Conservation (phyloP, 2,888 invertebrate species). For the Nycteola revayana region DNA sequence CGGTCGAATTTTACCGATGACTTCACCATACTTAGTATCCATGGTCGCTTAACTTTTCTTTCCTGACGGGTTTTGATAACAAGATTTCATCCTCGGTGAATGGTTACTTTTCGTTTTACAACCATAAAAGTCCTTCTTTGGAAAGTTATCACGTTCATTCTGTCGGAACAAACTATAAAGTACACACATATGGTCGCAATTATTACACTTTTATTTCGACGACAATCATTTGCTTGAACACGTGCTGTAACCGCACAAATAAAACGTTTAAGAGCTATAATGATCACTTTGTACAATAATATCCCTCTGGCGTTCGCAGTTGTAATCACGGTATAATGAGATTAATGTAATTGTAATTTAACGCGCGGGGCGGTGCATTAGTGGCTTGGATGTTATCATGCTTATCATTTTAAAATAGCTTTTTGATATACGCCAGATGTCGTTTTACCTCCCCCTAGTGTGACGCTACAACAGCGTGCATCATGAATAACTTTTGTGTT, state of each 20-base stretch:
- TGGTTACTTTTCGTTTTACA: constrained; percentile 36
- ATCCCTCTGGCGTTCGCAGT: constrained; percentile 44
- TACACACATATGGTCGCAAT: constrained; percentile 39
- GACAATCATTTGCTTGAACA: constrained; percentile 54
- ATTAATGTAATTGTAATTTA: constrained; percentile 72
- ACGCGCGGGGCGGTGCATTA: constrained; percentile 68
- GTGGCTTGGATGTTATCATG: constrained; percentile 64
- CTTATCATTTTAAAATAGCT: constrained; percentile 70
- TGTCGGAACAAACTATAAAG: constrained; percentile 22
- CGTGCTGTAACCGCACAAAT: constrained; percentile 48
- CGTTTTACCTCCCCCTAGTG: constrained; percentile 44
- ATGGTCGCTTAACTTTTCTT: constrained; percentile 37
- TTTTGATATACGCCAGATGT: constrained; percentile 72
- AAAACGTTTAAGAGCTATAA: constrained; percentile 39
- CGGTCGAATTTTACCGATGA: constrained; percentile 35
- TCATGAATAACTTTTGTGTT: constrained; percentile 20
- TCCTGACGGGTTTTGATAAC: constrained; percentile 34
- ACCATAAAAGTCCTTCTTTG: constrained; percentile 50
- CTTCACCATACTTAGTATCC: constrained; percentile 39
- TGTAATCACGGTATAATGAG: constrained; percentile 65
- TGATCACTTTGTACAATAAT: constrained; percentile 42
- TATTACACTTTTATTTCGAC: constrained; percentile 43
- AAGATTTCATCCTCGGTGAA: constrained; percentile 43
- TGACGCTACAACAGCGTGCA: constrained; percentile 25
- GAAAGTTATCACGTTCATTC: constrained; percentile 46